phyloP scores from a whole-genome alignment of 2,888 invertebrate species.

The Bibio marci region DNA sequence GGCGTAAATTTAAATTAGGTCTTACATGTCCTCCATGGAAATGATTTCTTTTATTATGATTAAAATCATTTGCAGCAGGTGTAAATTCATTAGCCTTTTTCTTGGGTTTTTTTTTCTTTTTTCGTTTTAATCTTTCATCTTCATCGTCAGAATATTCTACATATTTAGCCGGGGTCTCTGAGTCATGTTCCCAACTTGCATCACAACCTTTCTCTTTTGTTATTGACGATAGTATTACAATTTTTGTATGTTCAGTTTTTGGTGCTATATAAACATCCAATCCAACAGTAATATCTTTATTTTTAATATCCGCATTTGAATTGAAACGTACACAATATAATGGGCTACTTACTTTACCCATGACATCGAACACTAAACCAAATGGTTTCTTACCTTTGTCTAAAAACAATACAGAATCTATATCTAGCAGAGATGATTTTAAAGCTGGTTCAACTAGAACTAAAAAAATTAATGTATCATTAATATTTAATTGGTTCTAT shows the following conservation, averaged over 20 bases:
- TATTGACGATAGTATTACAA: constrained; percentile 56
- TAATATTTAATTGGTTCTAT: no score
- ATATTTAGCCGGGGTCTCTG: constrained; percentile 55
- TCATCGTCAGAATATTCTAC: constrained; percentile 83
- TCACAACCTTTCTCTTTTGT: constrained; percentile 67
- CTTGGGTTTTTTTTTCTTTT: no score
- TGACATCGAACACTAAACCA: constrained; percentile 77
- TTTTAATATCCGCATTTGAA: constrained; percentile 51
- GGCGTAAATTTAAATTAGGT: no score
- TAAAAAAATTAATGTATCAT: constrained; percentile 23
- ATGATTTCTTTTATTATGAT: no score
- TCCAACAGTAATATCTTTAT: constrained; percentile 46
- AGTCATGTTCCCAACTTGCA: constrained; percentile 72
- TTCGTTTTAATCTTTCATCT: no score
- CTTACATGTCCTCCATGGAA: no score
- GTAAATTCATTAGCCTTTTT: no score
- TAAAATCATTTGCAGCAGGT: no score
- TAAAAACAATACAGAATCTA: constrained; percentile 75
- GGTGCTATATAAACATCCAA: constrained; percentile 72
- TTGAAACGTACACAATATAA: constrained; percentile 87
- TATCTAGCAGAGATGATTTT: constrained; percentile 59
- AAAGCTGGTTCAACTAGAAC: constrained; percentile 60
- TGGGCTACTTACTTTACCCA: constrained; percentile 73
- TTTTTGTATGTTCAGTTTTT: constrained; percentile 52
- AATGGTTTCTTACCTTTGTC: constrained; percentile 58